Base-by-base conservation (phyloP, 1,140 invertebrate species). In the Megalopta genalis region DNA sequence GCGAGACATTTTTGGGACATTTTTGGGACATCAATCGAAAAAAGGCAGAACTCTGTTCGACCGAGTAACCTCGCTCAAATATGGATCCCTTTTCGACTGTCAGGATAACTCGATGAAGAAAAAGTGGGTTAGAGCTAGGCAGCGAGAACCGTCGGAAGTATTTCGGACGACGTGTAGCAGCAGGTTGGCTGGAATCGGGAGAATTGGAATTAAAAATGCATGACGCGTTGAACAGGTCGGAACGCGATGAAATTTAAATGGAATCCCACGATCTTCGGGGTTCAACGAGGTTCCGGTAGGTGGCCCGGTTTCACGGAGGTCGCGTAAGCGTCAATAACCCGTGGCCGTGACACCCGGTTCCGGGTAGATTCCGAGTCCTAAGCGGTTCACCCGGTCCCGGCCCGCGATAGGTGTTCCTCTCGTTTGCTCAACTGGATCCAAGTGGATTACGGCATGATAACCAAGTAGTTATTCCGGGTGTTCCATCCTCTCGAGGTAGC, bases 401-500 rank as follows among this genome's bases (percentile, higher is more conserved):
- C 80, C 78, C 77, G 66, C 77, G 49, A 66, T 46, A 71, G 66
- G 83, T 84, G 82, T 85, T 85, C 32, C 32, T 4, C 78, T 81
- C 83, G 83, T 84, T 85, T 80, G 79, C 68, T 77, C 77, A 77
- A 85, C 71, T 77, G 81, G 77, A 84, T 81, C 70, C 79, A 60
- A 65, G 65, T 84, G 80, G 83, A 85, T 85, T 85, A 84, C 80
- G 76, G 72, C 66, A 85, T 74, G 80, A 81, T 85, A 84, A 85
- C 84, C 82, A 85, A 85, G 78, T 71, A 81, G 82, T 84, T 85
- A 84, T 84, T 78, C 78, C 78, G 54, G 69, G 59, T 70, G 68
- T 67, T 57, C 66, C 66, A 52, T 59, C 54, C 54, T 63, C 72
- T 60, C 74, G 54, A 60, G 9, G 14, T 25, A 66, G 77, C 49